Evolutionary conservation across 2,113 vertebrate genomes (phyloP).

Genomic region (Eurypyga helias): DNA sequence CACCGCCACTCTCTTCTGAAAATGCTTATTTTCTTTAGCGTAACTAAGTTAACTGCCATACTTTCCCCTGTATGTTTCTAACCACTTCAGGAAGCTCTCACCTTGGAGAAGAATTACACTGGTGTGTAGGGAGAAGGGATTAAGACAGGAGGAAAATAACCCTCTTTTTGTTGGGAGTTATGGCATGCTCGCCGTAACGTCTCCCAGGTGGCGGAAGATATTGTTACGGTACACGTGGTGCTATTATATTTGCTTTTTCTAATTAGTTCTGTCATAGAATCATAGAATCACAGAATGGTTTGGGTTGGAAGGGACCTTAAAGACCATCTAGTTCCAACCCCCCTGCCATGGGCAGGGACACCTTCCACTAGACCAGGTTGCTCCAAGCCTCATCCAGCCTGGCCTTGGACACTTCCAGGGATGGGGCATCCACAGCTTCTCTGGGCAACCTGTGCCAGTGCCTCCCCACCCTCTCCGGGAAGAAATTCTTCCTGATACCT

Average conservation of each 20-base stretch:
- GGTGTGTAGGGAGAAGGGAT: not conserved
- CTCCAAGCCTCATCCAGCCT: too few species aligned
- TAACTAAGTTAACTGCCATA: not conserved
- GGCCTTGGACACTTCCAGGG: too few species aligned
- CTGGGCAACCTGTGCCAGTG: too few species aligned
- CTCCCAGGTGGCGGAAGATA: not conserved
- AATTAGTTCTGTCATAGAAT: not conserved
- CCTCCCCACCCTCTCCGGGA: too few species aligned
- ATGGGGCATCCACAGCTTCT: too few species aligned
- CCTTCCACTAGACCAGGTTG: too few species aligned
- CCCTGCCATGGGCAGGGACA: too few species aligned
- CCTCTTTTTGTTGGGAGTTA: not conserved
- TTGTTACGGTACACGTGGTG: not conserved
- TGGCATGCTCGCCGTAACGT: fast-evolving
- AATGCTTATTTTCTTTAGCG: not conserved
- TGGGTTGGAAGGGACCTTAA: too few species aligned
- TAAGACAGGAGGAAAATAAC: not conserved
- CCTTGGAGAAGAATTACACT: not conserved
- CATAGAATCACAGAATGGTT: too few species aligned
- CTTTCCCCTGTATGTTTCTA: not conserved
- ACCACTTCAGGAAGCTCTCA: not conserved
- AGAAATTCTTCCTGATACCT: too few species aligned
- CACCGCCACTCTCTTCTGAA: not conserved
- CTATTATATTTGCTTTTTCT: not conserved
- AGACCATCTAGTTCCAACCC: too few species aligned